A percentile compares a stretch with the other conserved stretches of the same genome.
Conservation (phyloP, 2,888 invertebrate genomes). For the Leuctra nigra region DNA sequence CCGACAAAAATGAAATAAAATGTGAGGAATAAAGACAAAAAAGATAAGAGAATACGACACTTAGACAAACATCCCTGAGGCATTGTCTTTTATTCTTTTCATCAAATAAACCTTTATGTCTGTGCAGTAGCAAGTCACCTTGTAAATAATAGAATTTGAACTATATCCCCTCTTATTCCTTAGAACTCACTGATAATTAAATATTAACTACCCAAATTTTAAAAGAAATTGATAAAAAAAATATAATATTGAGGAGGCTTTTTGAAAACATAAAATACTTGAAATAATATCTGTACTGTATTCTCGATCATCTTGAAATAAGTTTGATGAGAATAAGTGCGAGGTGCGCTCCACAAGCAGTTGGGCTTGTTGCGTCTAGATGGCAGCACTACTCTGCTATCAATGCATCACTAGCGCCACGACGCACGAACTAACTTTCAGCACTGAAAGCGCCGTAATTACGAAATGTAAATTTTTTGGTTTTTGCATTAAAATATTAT, state of each 20-base stretch:
- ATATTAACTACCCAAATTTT: no score
- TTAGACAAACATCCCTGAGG: background rate
- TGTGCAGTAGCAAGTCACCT: no score
- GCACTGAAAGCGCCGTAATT: background rate
- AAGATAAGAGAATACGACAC: constrained; percentile 9
- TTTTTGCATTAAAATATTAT: constrained; percentile 1
- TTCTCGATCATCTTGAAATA: no score
- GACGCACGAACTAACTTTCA: background rate
- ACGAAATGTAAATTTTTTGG: background rate
- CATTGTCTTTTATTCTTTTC: background rate
- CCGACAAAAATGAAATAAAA: constrained; percentile 10
- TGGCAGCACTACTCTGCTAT: background rate
- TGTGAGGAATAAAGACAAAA: constrained; percentile 5
- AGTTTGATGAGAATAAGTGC: no score
- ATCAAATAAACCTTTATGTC: background rate
- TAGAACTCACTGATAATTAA: no score
- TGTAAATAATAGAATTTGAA: no score
- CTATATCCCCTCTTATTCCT: no score
- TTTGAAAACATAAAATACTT: no score
- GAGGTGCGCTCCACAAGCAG: no score
- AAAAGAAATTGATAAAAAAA: no score
- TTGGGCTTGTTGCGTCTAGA: background rate
- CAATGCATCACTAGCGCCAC: background rate
- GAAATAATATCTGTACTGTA: no score
- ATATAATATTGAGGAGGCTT: no score